Evolutionary conservation across 2,888 invertebrate species (phyloP).

Genomic region (Caenorhabditis doughertyi): DNA sequence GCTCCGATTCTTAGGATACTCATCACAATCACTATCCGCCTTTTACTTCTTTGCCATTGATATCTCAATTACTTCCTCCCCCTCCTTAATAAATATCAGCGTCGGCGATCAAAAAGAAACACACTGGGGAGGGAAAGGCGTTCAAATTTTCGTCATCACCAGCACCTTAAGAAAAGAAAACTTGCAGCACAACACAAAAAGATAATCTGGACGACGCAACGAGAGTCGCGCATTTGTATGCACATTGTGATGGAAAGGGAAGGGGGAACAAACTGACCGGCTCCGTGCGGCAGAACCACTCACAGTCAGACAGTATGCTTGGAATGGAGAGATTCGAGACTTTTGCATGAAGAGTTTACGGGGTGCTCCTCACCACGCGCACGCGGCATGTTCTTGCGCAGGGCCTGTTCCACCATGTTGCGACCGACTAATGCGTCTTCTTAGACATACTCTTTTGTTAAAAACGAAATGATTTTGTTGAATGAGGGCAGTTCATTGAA

Average conservation of each 20-base stretch:
- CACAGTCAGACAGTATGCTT: slow-evolving; percentile 15
- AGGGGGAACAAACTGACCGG: slow-evolving; percentile 53
- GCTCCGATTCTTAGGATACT: slow-evolving; percentile 15
- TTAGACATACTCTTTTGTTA: slow-evolving; percentile 37
- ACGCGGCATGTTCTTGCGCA: slow-evolving; percentile 50
- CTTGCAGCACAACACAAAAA: slow-evolving; percentile 47
- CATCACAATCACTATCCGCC: slow-evolving; percentile 11
- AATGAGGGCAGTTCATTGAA: no score
- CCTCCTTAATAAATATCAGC: slow-evolving; percentile 41
- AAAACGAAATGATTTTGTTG: neutral
- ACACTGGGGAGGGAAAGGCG: slow-evolving; percentile 9
- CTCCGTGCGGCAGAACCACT: slow-evolving; percentile 28
- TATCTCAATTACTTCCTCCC: slow-evolving; percentile 41
- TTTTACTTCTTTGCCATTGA: slow-evolving; percentile 3
- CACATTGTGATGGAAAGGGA: slow-evolving; percentile 33
- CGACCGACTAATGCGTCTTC: slow-evolving; percentile 56
- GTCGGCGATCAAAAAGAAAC: slow-evolving; percentile 48
- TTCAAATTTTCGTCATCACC: slow-evolving; percentile 54
- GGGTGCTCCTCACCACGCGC: slow-evolving; percentile 52
- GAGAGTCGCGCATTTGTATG: slow-evolving; percentile 54
- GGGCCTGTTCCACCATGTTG: slow-evolving; percentile 58
- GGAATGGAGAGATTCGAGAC: slow-evolving; percentile 29
- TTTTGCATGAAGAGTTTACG: slow-evolving; percentile 46
- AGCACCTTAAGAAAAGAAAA: slow-evolving; percentile 36
- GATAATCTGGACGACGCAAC: slow-evolving; percentile 53